phyloP scores from a whole-genome alignment of 2,888 invertebrate genomes.

The Idaea dimidiata region DNA sequence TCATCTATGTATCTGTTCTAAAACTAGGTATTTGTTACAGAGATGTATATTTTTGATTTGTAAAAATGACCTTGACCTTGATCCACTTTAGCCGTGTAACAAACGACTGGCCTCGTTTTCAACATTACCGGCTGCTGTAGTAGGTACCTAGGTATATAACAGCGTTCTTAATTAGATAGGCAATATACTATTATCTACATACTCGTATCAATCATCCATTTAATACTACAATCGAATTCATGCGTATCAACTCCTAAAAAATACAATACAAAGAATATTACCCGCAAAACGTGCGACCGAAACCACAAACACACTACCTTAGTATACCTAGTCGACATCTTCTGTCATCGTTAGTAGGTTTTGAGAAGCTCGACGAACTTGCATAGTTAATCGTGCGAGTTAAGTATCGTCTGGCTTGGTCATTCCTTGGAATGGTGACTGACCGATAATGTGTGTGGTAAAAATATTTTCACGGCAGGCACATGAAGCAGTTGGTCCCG shows the following conservation, averaged over 20 bases:
- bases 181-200: constrained; percentile 34
- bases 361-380: neutral
- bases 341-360: constrained; percentile 5
- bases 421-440: no score
- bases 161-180: constrained; percentile 60
- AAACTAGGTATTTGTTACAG: constrained; percentile 64
- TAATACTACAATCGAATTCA: neutral
- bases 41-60: constrained; percentile 73
- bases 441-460: no score
- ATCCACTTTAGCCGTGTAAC: constrained; percentile 75
- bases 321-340: neutral
- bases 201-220: neutral
- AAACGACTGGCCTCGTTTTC: constrained; percentile 77
- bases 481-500: no score
- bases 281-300: neutral
- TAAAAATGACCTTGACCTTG: constrained; percentile 81
- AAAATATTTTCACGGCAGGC: no score
- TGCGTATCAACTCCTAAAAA: no score
- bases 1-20: constrained; percentile 61
- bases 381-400: no score
- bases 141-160: constrained; percentile 10
- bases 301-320: neutral
- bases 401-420: no score
- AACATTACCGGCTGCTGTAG: constrained; percentile 69
- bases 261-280: constrained; percentile 6